Base-by-base conservation (phyloP, 2,888 invertebrate genomes). In the Nomada goodeniana region DNA sequence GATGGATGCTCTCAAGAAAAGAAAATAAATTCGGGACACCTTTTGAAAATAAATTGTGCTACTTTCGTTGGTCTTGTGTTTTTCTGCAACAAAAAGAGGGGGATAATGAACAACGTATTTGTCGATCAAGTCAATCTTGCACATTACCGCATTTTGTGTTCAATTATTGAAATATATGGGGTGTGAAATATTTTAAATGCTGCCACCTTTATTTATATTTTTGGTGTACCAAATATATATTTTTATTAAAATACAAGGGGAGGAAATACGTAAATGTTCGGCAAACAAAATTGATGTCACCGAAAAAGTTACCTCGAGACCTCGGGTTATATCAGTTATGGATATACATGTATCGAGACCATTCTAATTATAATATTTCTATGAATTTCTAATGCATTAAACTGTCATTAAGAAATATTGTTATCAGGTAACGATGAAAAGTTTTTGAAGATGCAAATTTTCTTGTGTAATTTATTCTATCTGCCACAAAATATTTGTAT, bases 281-380 rank as follows among this genome's bases (percentile, higher is more conserved):
- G 18, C 44, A 26, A 57, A 15, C 26, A 15, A 36, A 42, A 57
- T 36, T 36, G 9, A 18, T 57, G 65, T 18, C 36, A 50, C 57
- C 57, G 20, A 36, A 20, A 47, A 59, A 50, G 73, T 67, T 67
- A 59, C 59, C 26, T 10, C 36, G 53, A 36, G 57, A 23, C 50
- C 65, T 74, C 23, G 23, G 1, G 23, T 59, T 47, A 13, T 47
- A 13, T 13, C 11, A 47, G 47, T 29, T 29, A 29, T 29, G 47
- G 13, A 47, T 47, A 2, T 13, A 47, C 10, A 47, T 47, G 47
- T 13, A 47, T 9, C 2, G 7, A 47, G 10, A 47, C 20, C 2
- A n/a, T 53, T n/a, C 0, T 53, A 53, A 18, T 53, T n/a, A 53
- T 53, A 53, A 53, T n/a, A n/a, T 18, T 13, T n/a, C 18, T 4